phyloP scores from a whole-genome alignment of 2,797 vertebrate genomes.

The Triplophysa yarkandensis region DNA sequence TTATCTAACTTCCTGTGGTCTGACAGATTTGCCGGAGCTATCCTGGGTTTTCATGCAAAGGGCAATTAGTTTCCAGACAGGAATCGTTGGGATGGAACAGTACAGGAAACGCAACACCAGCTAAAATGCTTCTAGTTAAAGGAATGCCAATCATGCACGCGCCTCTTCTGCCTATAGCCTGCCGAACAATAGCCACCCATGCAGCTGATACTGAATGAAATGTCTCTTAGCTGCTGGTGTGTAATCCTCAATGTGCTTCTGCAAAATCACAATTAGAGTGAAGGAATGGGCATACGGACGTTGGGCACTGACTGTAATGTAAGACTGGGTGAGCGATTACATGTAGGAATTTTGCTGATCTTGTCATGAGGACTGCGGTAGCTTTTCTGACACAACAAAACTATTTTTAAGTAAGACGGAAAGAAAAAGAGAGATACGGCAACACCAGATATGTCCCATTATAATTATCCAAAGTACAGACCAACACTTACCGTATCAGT shows the following conservation, averaged over 20 bases:
- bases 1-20: slow-evolving; percentile 59
- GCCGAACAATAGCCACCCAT: slow-evolving; percentile 60
- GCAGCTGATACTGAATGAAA: slow-evolving; percentile 34
- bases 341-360: background rate
- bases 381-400: background rate
- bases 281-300: slow-evolving; percentile 2
- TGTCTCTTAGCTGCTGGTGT: slow-evolving; percentile 50
- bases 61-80: slow-evolving; percentile 75
- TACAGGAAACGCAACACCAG: slow-evolving; percentile 64
- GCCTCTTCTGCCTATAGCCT: slow-evolving; percentile 53
- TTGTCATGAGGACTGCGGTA: slow-evolving; percentile 6
- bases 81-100: slow-evolving; percentile 71
- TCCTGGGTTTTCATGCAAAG: slow-evolving; percentile 67
- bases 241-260: slow-evolving; percentile 45
- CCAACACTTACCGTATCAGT: no score
- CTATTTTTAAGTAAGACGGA: no score
- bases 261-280: slow-evolving; percentile 37
- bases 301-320: slow-evolving; percentile 5
- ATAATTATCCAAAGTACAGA: no score
- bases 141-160: slow-evolving; percentile 68
- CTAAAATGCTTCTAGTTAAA: slow-evolving; percentile 64
- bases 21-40: slow-evolving; percentile 67
- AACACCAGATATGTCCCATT: no score
- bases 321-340: slow-evolving; percentile 11
- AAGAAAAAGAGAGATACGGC: no score